Evolutionary conservation across 2,888 invertebrate species (phyloP), one percentile per base, ranked within the genome.

Genomic region (Leucania comma): DNA sequence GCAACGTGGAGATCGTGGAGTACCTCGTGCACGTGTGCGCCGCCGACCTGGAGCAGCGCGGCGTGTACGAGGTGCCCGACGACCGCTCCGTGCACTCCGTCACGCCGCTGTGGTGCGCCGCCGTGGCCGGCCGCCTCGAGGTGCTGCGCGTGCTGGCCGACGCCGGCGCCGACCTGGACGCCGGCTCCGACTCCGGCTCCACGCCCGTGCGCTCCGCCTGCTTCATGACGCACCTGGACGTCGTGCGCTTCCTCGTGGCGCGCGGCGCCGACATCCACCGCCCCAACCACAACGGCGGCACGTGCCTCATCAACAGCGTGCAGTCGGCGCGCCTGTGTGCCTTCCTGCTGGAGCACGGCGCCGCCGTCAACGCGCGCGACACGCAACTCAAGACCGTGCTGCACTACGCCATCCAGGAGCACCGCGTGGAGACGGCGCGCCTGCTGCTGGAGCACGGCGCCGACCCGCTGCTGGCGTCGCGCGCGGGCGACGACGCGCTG

Each of bases 301-400:
- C 99, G 1, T 99, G 99, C 92, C 96, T 99, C 78, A 99, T 99
- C 86, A 99, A 99, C 94, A 98, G 98, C 2, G 98, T 99, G 80
- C 99, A 99, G 95, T 98, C 98, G 86, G 97, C 97, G 72, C 97
- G 97, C 71, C 96, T 99, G 61, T 99, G 98, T 92, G 96, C 97
- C 73, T 98, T 97, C 93, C 96, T 99, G 79, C 96, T 99, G 72
- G 93, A 97, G 85, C 97, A 97, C 90, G 98, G 98, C 60, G 99
- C 98, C 4, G 96, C 97, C 85, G 84, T 98, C 8, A 98, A 99
- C 96, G 98, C 98, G 51, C 97, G 97, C 70, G 99, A 99, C 94
- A 98, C 98, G 89, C 98, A 99, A 93, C 97, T 97, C 85, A 99
- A 99, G 95, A 98, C 99, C 76, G 99, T 99, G 68, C 96, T 99